Evolutionary conservation across 2,797 vertebrate genomes (phyloP).

Genomic region (Leucoraja ocellata): DNA sequence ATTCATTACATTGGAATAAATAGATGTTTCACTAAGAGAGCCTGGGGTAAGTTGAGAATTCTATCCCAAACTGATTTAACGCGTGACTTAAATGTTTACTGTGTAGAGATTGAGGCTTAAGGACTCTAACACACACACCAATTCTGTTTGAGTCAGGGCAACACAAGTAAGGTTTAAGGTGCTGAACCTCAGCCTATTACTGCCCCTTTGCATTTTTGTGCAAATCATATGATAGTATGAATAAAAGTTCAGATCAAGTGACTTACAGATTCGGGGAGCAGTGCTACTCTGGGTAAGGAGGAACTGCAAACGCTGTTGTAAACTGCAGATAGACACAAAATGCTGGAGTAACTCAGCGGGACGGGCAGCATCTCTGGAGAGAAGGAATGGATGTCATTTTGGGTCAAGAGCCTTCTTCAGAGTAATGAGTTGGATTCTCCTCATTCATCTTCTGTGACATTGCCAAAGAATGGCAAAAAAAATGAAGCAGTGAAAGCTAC

Average conservation of each 20-base stretch:
- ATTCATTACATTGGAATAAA: neutral
- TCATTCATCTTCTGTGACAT: neutral
- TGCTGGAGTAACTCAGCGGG: too few species aligned
- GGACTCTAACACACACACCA: neutral
- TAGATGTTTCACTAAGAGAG: neutral
- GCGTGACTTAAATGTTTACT: neutral
- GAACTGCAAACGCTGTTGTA: too few species aligned
- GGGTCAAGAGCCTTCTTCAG: too few species aligned
- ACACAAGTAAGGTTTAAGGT: neutral
- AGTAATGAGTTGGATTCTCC: neutral
- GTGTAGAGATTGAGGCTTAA: neutral
- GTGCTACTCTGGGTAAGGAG: neutral
- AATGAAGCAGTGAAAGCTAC: neutral
- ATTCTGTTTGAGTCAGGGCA: neutral
- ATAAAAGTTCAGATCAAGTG: neutral
- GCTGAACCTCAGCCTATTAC: neutral
- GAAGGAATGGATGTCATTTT: too few species aligned
- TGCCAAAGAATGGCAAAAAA: neutral
- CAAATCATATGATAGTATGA: neutral
- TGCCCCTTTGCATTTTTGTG: neutral
- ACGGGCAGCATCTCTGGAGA: too few species aligned
- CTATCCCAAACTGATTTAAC: neutral
- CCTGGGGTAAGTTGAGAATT: neutral
- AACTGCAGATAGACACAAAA: too few species aligned
- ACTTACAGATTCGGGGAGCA: neutral